Percentiles rank a stretch among this genome's conserved stretches.
Evolutionary conservation across 92 coral and sea anemone genomes (phyloP).

Genomic region (Heteractis magnifica): DNA sequence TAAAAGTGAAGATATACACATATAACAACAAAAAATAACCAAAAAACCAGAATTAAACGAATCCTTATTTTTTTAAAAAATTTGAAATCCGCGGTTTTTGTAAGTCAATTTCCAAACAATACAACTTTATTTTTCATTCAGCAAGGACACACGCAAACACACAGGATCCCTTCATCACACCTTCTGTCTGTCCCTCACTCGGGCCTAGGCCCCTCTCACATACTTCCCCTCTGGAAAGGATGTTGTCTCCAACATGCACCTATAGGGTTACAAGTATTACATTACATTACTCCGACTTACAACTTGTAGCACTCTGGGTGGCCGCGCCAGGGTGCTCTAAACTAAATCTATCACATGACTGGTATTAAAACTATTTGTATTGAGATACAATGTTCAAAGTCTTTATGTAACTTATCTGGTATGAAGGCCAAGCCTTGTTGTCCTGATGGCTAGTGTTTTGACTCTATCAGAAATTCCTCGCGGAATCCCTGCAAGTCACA

Average conservation of each 20-base stretch:
- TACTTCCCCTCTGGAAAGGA: neutral
- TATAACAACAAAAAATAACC: too few relatives aligned
- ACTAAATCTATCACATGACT: too few relatives aligned
- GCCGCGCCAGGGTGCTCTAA: neutral
- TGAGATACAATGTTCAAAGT: neutral
- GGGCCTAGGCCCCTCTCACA: neutral
- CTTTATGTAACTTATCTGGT: neutral
- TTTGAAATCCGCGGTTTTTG: too few relatives aligned
- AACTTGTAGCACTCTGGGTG: neutral
- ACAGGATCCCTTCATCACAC: too few relatives aligned
- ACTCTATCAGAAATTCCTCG: neutral
- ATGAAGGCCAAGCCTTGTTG: neutral
- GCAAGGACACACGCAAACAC: too few relatives aligned
- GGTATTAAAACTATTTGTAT: neutral
- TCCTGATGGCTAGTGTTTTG: neutral
- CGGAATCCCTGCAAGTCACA: neutral
- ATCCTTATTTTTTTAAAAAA: too few relatives aligned
- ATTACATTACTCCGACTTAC: neutral
- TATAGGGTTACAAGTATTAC: neutral
- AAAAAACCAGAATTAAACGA: too few relatives aligned
- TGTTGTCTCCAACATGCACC: neutral
- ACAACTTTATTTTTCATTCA: too few relatives aligned
- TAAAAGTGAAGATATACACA: too few relatives aligned
- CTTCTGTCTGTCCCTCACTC: too few relatives aligned
- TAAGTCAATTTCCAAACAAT: too few relatives aligned